Conservation (phyloP, 53 echinoderm and acorn worm species). For the Arbacia lixula region DNA sequence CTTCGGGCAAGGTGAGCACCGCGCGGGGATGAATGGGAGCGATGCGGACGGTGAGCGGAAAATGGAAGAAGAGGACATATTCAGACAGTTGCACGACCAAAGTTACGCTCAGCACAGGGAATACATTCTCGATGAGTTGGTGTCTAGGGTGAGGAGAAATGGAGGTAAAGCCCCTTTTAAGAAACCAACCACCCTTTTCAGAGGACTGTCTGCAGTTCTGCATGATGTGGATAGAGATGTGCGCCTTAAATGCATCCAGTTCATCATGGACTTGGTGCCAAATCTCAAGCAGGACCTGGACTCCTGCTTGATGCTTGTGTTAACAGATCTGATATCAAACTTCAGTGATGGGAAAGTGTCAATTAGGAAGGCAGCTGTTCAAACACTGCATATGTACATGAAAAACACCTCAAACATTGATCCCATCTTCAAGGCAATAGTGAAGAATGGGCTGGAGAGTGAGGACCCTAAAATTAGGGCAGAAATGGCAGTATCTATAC, state of each 20-base stretch:
- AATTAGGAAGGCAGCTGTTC: conserved; percentile 86
- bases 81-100: conserved; percentile 85
- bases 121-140: conserved; percentile 86
- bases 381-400: conserved; percentile 92
- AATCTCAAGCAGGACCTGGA: conserved; percentile 86
- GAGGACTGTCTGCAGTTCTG: conserved; percentile 74
- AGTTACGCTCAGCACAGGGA: conserved; percentile 77
- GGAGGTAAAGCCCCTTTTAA: conserved; percentile 88
- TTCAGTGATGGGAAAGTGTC: conserved; percentile 81
- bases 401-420: conserved; percentile 84
- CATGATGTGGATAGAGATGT: conserved; percentile 84
- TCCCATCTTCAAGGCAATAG: conserved; percentile 80
- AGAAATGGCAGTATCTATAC: conserved; percentile 83
- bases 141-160: conserved; percentile 76
- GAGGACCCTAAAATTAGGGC: conserved; percentile 82
- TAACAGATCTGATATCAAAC: conserved; percentile 84
- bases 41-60: conserved; percentile 63
- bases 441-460: conserved; percentile 88
- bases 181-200: conserved; percentile 79
- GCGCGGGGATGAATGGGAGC: conserved; percentile 56
- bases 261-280: conserved; percentile 90
- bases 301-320: conserved; percentile 82
- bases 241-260: conserved; percentile 78
- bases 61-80: conserved; percentile 98
- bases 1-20: conserved; percentile 73